Conservation (phyloP, 2,888 invertebrate genomes). For the Hedya salicella region DNA sequence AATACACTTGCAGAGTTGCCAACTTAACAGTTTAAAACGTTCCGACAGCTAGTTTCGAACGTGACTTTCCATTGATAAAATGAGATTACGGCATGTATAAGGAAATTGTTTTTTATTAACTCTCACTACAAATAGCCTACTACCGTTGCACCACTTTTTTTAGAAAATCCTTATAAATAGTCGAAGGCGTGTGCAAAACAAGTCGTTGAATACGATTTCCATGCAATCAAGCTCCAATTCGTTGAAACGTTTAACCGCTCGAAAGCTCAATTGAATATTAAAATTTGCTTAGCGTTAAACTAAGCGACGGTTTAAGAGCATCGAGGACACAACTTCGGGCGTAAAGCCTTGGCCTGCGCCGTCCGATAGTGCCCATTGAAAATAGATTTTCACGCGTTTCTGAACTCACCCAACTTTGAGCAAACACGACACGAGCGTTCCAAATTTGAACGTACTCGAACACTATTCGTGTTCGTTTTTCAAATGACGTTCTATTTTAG, state of each 20-base stretch:
- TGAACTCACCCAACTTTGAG: conserved; percentile 64
- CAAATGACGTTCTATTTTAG: conserved; percentile 21
- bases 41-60: conserved; percentile 67
- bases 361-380: conserved; percentile 84
- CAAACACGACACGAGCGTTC: conserved; percentile 71
- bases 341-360: conserved; percentile 79
- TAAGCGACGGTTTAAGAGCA: conserved; percentile 71
- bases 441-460: conserved; percentile 36
- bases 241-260: conserved; percentile 42
- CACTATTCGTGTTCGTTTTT: conserved; percentile 28
- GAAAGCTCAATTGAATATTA: conserved; percentile 83
- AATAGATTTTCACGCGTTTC: conserved; percentile 81
- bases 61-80: conserved; percentile 65
- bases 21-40: conserved; percentile 68
- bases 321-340: conserved; percentile 75
- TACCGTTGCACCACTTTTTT: conserved; percentile 6
- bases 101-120: conserved; percentile 7
- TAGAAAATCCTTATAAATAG: conserved; percentile 13
- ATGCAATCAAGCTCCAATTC: conserved; percentile 40
- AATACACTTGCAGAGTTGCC: conserved; percentile 70
- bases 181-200: conserved; percentile 20
- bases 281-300: conserved; percentile 80
- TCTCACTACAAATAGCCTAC: conserved; percentile 1
- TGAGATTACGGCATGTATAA: conserved; percentile 44
- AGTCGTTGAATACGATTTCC: conserved; percentile 31